phyloP scores from a whole-genome alignment of 2,797 vertebrate species.

The Synanceia verrucosa region DNA sequence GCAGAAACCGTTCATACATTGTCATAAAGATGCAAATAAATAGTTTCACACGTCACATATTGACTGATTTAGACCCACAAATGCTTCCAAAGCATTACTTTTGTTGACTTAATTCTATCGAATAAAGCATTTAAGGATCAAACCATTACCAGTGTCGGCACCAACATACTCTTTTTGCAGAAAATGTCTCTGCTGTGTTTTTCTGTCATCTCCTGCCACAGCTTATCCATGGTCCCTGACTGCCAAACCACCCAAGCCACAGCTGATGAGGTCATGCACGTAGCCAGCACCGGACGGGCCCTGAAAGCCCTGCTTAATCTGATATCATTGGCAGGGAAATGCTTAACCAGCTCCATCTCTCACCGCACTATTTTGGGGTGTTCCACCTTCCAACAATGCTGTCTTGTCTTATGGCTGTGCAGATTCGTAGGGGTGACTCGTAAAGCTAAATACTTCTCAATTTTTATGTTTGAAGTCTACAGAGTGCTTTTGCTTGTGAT shows the following conservation, averaged over 20 bases:
- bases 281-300: constrained; percentile 35
- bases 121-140: constrained; percentile 26
- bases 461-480: constrained; percentile 25
- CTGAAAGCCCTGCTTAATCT: constrained; percentile 51
- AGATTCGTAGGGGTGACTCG: constrained; percentile 4
- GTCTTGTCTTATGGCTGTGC: constrained; percentile 36
- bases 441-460: constrained; percentile 28
- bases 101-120: constrained; percentile 28
- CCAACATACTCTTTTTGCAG: constrained; percentile 7
- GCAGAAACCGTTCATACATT: background rate
- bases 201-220: constrained; percentile 62
- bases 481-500: constrained; percentile 8
- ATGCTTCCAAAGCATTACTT: constrained; percentile 8
- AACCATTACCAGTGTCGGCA: constrained; percentile 12
- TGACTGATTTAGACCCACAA: background rate
- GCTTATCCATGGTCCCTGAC: constrained; percentile 30
- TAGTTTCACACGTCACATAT: background rate
- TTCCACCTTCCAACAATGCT: constrained; percentile 36
- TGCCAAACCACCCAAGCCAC: constrained; percentile 66
- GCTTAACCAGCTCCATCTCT: constrained; percentile 36
- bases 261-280: constrained; percentile 66
- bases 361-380: constrained; percentile 28
- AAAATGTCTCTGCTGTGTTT: constrained; percentile 34
- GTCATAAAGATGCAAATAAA: background rate
- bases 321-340: constrained; percentile 46